A percentile compares a stretch with the other conserved stretches of the same genome.
These are phyloP conservation scores for Sparus aurata DNA, from an alignment of 2,797 vertebrate genomes.

Conservation along the genomic window DNA sequence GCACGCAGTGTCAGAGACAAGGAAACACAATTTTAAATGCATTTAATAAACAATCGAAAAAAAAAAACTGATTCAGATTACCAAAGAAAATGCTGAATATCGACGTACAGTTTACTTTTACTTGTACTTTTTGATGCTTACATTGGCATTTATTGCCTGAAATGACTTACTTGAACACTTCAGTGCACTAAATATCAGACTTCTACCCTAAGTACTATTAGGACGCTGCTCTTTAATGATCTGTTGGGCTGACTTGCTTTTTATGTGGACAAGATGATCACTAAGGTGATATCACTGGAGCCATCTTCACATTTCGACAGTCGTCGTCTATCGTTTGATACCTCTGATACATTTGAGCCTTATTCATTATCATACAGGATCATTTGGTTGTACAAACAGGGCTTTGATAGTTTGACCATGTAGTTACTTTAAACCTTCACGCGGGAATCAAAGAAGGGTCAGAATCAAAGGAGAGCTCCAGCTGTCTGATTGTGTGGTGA, in stretches of 20 bases:
- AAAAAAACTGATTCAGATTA: no score
- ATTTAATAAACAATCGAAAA: no score
- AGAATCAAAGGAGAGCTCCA: slow-evolving; percentile 5
- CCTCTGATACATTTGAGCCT: neutral
- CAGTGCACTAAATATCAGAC: no score
- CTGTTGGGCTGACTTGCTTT: neutral
- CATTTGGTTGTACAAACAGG: neutral
- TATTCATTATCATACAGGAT: neutral
- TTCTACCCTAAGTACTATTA: no score
- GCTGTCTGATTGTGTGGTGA: neutral
- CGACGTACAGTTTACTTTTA: no score
- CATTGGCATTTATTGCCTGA: no score
- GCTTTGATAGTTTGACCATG: neutral
- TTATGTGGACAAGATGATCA: slow-evolving; percentile 23
- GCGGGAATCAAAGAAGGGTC: neutral
- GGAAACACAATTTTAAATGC: no score
- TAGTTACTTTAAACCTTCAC: neutral
- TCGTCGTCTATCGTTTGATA: neutral
- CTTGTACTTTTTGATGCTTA: no score
- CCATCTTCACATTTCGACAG: slow-evolving; percentile 5
- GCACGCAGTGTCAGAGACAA: no score
- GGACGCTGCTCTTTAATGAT: neutral
- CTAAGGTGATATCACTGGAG: neutral
- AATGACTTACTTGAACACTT: no score
- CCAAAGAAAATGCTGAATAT: no score